Evolutionary conservation across 37 sponge, comb jelly and placozoan genomes (phyloP), one percentile per base, ranked within the genome.

Genomic region (Aphrocallistes beatrix): DNA sequence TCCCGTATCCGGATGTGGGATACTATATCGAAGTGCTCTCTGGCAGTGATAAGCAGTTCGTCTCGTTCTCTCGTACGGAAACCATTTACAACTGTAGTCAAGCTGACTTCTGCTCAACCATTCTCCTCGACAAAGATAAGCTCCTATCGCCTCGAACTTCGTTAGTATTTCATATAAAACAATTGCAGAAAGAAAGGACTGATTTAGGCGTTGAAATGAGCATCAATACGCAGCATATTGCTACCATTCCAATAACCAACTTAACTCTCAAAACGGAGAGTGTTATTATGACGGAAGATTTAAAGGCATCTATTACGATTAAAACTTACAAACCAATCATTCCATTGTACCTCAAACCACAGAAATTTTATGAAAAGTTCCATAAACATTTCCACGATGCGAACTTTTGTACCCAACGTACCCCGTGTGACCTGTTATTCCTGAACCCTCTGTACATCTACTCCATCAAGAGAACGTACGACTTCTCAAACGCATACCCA

Each of bases 301-400:
- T 19, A 3, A 60, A 60, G 34, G 75, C 75, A 3, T 60, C 28
- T 60, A 30, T 60, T 13, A 60, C 75, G n/a, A 28, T 60, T 28
- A 60, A 60, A 60, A 60, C 75, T 25, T 60, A 3, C 10, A 60
- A 13, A 30, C 17, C 75, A 3, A 60, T 60, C 8, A 60, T 30
- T 25, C 28, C 75, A 13, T 30, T 60, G 34, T 13, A 60, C 75
- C n/a, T 60, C 34, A 60, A 60, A 30, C 75, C 75, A 60, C 75
- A 60, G 75, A 60, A 60, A 60, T 60, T 60, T 30, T 60, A 60
- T 60, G 75, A 60, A 30, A 60, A 60, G n/a, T 60, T 60, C 75
- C 34, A 60, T 28, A 60, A 60, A 28, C 75, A 60, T 13, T 60
- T 60, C 8, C 75, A 60, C 75, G 25, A 28, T 13, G 21, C 34